A percentile compares a stretch with the other conserved stretches of the same genome.
Evolutionary conservation across 2,888 invertebrate species (phyloP).

Genomic region (Lampropteryx suffumata): DNA sequence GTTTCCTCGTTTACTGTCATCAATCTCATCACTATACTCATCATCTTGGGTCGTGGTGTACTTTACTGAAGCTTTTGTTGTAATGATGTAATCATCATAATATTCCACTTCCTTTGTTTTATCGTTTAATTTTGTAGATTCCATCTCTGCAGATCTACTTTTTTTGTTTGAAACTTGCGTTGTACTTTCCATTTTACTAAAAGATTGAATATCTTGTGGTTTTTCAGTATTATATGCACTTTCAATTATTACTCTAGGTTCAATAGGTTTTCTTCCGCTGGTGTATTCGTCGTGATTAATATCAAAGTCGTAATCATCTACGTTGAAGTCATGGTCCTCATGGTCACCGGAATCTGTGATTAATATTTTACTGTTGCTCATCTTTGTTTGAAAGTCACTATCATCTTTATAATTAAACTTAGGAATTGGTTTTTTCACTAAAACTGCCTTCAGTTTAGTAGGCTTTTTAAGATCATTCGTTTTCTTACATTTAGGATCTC

Average conservation of each 20-base stretch:
- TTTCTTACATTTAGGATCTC: slow-evolving; percentile 13
- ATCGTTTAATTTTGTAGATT: slow-evolving; percentile 37
- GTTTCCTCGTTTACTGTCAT: slow-evolving; percentile 48
- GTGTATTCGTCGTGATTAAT: slow-evolving; percentile 67
- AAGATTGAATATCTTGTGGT: slow-evolving; percentile 28
- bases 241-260: slow-evolving; percentile 45
- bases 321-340: slow-evolving; percentile 71
- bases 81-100: slow-evolving; percentile 47
- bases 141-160: slow-evolving; percentile 31
- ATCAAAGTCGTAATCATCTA: slow-evolving; percentile 72
- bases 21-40: slow-evolving; percentile 47
- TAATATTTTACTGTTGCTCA: slow-evolving; percentile 41
- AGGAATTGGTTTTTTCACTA: slow-evolving; percentile 67
- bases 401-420: slow-evolving; percentile 60
- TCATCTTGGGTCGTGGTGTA: slow-evolving; percentile 35
- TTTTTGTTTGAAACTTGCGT: slow-evolving; percentile 33
- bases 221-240: slow-evolving; percentile 1
- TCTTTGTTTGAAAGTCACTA: slow-evolving; percentile 58
- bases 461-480: slow-evolving; percentile 19
- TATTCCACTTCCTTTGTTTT: slow-evolving; percentile 50
- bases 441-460: slow-evolving; percentile 33
- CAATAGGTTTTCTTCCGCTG: slow-evolving; percentile 59
- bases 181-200: slow-evolving; percentile 32
- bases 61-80: slow-evolving; percentile 37
- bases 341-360: slow-evolving; percentile 56